Base-by-base conservation (phyloP, 53 echinoderm and acorn worm species). In the Luidia sarsii region DNA sequence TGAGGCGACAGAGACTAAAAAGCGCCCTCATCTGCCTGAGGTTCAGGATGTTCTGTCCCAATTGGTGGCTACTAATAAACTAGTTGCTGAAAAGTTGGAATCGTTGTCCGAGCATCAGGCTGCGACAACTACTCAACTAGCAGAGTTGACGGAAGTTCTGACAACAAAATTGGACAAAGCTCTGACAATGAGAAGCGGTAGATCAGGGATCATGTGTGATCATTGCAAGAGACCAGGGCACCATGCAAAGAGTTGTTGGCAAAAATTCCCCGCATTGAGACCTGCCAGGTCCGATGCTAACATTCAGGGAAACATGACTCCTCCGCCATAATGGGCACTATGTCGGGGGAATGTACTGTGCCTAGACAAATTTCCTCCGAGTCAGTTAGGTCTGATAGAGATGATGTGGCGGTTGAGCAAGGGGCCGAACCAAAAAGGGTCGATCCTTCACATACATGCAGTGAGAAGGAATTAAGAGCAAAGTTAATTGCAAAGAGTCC, bases 321-420 rank as follows among this genome's bases (percentile, higher is more conserved):
- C 33, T 62, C 62, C 33, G 62, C 62, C 62, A 62, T 33, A 62
- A 33, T 62, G 33, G 62, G 62, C 62, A 33, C n/a, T 31, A 62
- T 62, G 62, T 28, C 33, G 34, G 62, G 33, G 62, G 62, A 33
- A 31, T 16, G 33, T 33, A 33, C 62, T 62, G 62, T 62, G 62
- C 62, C 62, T 29, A 33, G n/a, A 62, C 62, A 24, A 62, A 62
- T 29, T 31, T 14, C n/a, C 33, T 18, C 62, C 7, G n/a, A 62
- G 33, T 18, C 33, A 33, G 62, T 62, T 62, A 2, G 3, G 30
- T 62, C 33, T 1, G n/a, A 27, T 33, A 18, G 33, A 6, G 34
- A 62, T 62, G 29, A 31, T 62, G 33, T 33, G 33, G 62, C 62
- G 31, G 34, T 62, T 62, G 33, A 33, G 33, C 62, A 33, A 31